These are phyloP conservation scores for Chaenodraco wilsoni DNA, from an alignment of 2,797 vertebrate species.

Conservation along the genomic window DNA sequence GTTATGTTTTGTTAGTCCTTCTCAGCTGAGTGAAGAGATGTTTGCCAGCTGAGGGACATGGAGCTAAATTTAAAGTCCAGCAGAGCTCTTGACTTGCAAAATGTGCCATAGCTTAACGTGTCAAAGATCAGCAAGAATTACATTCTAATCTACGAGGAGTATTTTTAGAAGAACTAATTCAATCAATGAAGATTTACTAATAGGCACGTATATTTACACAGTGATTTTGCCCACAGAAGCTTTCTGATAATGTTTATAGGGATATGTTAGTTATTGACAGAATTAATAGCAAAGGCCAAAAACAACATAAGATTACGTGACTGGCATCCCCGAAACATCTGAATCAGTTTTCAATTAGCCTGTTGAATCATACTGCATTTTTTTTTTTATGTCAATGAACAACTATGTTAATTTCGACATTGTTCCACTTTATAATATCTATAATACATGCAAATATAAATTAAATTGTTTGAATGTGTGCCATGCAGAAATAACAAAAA, in stretches of 20 bases:
- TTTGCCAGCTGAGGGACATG: slow-evolving; percentile 60
- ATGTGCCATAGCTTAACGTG: slow-evolving; percentile 26
- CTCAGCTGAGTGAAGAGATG: slow-evolving; percentile 68
- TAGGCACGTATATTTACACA: neutral
- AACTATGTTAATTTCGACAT: neutral
- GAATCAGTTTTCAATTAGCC: neutral
- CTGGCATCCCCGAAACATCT: neutral
- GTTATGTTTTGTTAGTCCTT: slow-evolving; percentile 63
- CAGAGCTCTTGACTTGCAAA: slow-evolving; percentile 43
- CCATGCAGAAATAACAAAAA: neutral
- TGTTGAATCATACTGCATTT: neutral
- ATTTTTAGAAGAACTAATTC: slow-evolving; percentile 36
- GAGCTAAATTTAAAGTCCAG: slow-evolving; percentile 64
- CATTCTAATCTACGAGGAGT: neutral
- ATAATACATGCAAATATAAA: neutral
- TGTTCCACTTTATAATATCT: neutral
- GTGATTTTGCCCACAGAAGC: neutral
- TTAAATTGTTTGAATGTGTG: neutral
- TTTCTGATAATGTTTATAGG: neutral
- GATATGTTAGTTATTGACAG: neutral
- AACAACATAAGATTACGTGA: neutral
- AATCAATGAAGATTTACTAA: neutral
- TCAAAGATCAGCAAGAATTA: slow-evolving; percentile 43
- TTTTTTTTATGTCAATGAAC: neutral
- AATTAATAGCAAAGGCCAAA: neutral